These are phyloP conservation scores for Procavia capensis DNA, from an alignment of 2,113 vertebrate genomes.

Conservation along the genomic window DNA sequence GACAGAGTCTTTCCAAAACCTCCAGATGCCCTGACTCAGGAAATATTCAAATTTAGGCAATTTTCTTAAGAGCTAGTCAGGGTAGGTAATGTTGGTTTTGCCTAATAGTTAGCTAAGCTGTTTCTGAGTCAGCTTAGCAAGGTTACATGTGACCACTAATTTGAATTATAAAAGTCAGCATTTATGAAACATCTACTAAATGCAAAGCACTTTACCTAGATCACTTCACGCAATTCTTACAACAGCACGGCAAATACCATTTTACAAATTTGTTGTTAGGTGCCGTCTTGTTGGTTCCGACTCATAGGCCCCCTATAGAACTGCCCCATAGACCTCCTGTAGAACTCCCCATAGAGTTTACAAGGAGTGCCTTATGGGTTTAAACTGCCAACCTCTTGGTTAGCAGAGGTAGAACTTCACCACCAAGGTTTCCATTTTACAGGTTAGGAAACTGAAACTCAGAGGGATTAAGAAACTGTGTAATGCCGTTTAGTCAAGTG, in stretches of 20 bases:
- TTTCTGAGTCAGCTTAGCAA: conserved; percentile 3
- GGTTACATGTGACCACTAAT: background rate
- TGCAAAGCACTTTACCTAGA: background rate
- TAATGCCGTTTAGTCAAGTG: background rate
- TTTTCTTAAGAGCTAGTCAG: background rate
- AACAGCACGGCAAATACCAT: background rate
- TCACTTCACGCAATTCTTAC: background rate
- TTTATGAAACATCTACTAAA: background rate
- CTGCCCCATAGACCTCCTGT: too few species aligned
- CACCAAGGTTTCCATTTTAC: too few species aligned
- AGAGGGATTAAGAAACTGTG: background rate
- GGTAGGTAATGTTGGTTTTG: background rate
- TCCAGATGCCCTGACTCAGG: background rate
- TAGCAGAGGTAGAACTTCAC: too few species aligned
- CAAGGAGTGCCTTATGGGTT: too few species aligned
- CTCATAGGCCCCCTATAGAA: too few species aligned
- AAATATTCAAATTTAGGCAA: background rate
- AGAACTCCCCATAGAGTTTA: too few species aligned
- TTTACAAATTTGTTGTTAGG: too few species aligned
- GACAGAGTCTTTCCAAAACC: background rate
- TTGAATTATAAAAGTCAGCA: background rate
- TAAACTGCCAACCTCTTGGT: too few species aligned
- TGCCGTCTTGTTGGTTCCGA: too few species aligned
- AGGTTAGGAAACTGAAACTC: conserved; percentile 43
- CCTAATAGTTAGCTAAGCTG: background rate